Base-by-base conservation (phyloP, 2,888 invertebrate species). In the Neoitamus cyanurus region DNA sequence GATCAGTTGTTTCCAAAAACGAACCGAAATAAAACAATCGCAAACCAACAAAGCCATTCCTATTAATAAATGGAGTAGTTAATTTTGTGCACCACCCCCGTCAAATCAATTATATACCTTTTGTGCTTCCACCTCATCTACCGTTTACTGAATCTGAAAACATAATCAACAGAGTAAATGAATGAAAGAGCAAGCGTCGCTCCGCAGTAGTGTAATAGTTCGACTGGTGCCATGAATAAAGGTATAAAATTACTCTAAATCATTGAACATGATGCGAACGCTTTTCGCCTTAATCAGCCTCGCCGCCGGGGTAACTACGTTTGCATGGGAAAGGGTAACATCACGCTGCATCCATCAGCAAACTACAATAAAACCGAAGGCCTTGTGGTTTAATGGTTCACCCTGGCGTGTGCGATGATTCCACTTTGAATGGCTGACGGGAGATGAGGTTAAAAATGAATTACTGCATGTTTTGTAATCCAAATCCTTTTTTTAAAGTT, bases 111-210 rank as follows among this genome's bases (percentile, higher is more conserved):
- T 42, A 75, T 25, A 28, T 42, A 58, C 58, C 58, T 30, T 75
- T 75, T 42, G 42, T 75, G 42, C 5, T 42, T 37, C 42, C 75
- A 37, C 11, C 25, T 75, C 75, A 75, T 75, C 37, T 75, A 15
- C 20, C 15, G 42, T 75, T 75, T 42, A 75, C 42, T 75, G 42
- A 75, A 37, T 42, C 42, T 75, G 75, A 75, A 46, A 75, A 75
- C 42, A 42, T 37, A 75, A 75, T 75, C 75, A 75, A 42, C 75
- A 34, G 42, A 25, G 42, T 75, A 75, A 46, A 75, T 75, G 37
- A 46, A 75, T 75, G 37, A 46, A 42, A 42, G 25, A 42, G 75
- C 75, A 75, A 42, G 42, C 42, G n/a, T 75, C 42, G 42, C 6
- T 1, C 75, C 1, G n/a, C 75, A 75, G 15, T 15, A 20, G 42